Percentiles rank a stretch among this genome's conserved stretches.
These are phyloP conservation scores for Urechis unicinctus DNA, from an alignment of 2,888 invertebrate species.

Conservation along the genomic window DNA sequence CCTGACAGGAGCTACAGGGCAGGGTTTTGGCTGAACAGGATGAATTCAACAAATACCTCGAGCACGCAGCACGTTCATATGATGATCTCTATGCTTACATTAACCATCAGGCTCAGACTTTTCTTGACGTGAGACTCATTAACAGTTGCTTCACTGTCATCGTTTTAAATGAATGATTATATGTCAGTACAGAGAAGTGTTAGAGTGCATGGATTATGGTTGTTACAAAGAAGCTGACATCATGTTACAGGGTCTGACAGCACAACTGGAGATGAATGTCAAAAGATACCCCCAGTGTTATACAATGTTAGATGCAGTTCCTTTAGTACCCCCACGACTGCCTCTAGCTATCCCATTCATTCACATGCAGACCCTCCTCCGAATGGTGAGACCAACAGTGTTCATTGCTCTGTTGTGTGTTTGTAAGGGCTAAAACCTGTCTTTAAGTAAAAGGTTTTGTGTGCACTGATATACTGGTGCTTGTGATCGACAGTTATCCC, in stretches of 20 bases:
- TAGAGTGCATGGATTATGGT: too few relatives aligned
- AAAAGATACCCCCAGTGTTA: neutral
- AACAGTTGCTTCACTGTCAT: too few relatives aligned
- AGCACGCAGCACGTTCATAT: neutral
- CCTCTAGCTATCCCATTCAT: neutral
- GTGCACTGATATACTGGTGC: too few relatives aligned
- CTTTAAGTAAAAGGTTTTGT: too few relatives aligned
- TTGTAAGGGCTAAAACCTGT: too few relatives aligned
- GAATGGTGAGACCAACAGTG: neutral
- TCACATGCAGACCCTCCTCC: neutral
- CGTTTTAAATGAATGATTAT: too few relatives aligned
- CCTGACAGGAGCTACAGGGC: neutral
- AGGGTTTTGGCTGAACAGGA: neutral
- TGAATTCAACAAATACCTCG: neutral
- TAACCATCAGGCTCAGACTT: neutral
- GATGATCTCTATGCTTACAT: neutral
- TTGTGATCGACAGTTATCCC: too few relatives aligned
- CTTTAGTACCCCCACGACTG: neutral
- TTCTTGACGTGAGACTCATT: too few relatives aligned
- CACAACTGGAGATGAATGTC: neutral
- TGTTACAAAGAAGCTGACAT: too few relatives aligned
- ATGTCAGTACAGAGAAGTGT: too few relatives aligned
- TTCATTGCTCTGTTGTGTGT: neutral
- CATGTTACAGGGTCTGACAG: neutral
- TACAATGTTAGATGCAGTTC: neutral